These are phyloP conservation scores for Paramormyrops kingsleyae DNA, from an alignment of 2,113 vertebrate genomes.

Conservation along the genomic window DNA sequence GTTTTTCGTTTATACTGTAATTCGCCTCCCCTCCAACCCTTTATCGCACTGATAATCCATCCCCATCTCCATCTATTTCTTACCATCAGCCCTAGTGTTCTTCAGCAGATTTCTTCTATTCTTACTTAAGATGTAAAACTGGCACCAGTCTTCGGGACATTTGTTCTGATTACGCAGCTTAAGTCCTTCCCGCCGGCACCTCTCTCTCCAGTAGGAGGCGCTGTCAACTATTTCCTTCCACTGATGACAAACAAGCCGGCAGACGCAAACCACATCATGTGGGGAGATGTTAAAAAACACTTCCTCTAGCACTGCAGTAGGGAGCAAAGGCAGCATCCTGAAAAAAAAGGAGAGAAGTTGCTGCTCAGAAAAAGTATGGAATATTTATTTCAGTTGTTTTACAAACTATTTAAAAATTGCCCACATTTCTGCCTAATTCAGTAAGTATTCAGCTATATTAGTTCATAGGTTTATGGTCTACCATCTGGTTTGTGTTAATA, in stretches of 20 bases:
- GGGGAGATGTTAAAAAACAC: constrained; percentile 51
- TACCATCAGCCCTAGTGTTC: constrained; percentile 55
- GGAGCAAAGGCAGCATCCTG: constrained; percentile 28
- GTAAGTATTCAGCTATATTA: background rate
- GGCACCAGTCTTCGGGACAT: constrained; percentile 44
- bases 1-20: background rate
- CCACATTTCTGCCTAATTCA: background rate
- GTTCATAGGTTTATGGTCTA: background rate
- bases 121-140: constrained; percentile 51
- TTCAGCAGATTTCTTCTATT: constrained; percentile 57
- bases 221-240: constrained; percentile 58
- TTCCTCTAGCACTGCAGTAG: constrained; percentile 53
- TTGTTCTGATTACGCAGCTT: background rate
- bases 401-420: background rate
- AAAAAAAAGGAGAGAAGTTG: background rate
- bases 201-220: constrained; percentile 52
- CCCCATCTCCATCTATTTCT: constrained; percentile 10
- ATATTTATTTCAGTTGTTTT: background rate
- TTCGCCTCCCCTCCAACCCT: background rate
- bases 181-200: constrained; percentile 54
- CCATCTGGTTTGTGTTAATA: background rate
- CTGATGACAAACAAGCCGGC: constrained; percentile 51
- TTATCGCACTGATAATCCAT: background rate
- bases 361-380: background rate
- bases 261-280: constrained; percentile 41